Evolutionary conservation across 2,888 invertebrate species (phyloP).

Genomic region (Epinotia ramella): DNA sequence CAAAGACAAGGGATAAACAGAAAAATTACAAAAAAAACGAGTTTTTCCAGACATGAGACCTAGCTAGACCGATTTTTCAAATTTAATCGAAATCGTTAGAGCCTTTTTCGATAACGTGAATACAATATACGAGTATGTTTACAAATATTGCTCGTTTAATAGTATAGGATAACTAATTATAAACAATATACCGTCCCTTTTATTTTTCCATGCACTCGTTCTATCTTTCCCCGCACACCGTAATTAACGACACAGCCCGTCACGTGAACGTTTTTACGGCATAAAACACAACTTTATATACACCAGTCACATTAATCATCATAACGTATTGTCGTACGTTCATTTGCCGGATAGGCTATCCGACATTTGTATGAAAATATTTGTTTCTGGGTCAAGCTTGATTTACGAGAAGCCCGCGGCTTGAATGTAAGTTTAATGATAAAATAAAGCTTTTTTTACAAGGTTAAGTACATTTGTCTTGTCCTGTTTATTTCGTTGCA

Average conservation of each 20-base stretch:
- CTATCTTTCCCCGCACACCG: conserved; percentile 8
- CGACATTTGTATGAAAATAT: conserved; percentile 27
- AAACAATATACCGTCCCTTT: background rate
- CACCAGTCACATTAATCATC: conserved; percentile 63
- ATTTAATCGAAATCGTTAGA: too few species aligned
- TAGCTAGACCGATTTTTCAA: too few species aligned
- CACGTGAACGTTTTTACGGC: conserved; percentile 47
- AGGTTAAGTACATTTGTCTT: background rate
- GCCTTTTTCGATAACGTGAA: too few species aligned
- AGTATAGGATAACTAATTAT: background rate
- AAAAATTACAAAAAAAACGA: too few species aligned
- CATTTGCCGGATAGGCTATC: conserved; percentile 38
- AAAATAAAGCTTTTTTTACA: background rate
- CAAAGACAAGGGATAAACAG: too few species aligned
- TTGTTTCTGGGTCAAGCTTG: conserved; percentile 15
- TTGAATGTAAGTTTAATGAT: conserved; percentile 2
- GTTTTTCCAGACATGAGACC: too few species aligned
- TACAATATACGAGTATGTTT: too few species aligned
- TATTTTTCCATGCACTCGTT: conserved; percentile 7
- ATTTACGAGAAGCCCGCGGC: conserved; percentile 15
- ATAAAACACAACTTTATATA: conserved; percentile 32
- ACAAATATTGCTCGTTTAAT: too few species aligned
- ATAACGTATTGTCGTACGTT: conserved; percentile 66
- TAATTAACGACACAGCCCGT: conserved; percentile 48
- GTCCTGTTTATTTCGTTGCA: background rate